Evolutionary conservation across 1,140 invertebrate genomes (phyloP), one percentile per base, ranked within the genome.

Genomic region (Brachionus paranguensis): DNA sequence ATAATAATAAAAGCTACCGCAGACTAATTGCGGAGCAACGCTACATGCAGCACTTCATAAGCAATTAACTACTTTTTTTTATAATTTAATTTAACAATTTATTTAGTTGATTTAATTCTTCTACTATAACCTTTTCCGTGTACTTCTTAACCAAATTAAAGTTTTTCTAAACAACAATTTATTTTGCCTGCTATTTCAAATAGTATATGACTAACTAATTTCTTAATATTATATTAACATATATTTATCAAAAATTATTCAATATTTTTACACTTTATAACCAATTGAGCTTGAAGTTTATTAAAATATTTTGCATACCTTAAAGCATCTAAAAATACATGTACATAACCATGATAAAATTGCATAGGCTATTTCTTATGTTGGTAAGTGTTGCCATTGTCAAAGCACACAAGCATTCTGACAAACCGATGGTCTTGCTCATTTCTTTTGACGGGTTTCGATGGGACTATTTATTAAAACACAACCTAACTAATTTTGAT

Each of bases 381-480:
- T 14, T 50, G 2, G 17, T 10, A 20, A 6, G 14, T 27, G 6
- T 76, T 27, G 24, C 11, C 14, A 10, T 12, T 14, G 12, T 2
- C 27, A 11, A 10, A 14, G 20, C 43, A 53, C 78, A 81, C 43
- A 64, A 41, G 10, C 60, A 65, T 29, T 83, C 60, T 7, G 43
- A 47, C 8, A 65, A 65, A 53, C 79, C 79, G 17, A 47, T 83
- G 88, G 74, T 90, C 5, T 50, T 90, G 2, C 45, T 90, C 3
- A 85, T 90, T 14, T 89, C 89, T 20, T 88, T 90, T 84, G 89
- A 90, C 86, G 89, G 89, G 37, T 90, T 90, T 85, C 86, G 89
- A 78, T 89, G 88, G 87, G 89, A 90, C 79, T 90, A 89, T 85
- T 86, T 85, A 76, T 47, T 85, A 81, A 60, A 60, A 27, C 53